These are phyloP conservation scores for Drosophila simulans DNA, from an alignment of 1,140 invertebrate species.

Conservation along the genomic window DNA sequence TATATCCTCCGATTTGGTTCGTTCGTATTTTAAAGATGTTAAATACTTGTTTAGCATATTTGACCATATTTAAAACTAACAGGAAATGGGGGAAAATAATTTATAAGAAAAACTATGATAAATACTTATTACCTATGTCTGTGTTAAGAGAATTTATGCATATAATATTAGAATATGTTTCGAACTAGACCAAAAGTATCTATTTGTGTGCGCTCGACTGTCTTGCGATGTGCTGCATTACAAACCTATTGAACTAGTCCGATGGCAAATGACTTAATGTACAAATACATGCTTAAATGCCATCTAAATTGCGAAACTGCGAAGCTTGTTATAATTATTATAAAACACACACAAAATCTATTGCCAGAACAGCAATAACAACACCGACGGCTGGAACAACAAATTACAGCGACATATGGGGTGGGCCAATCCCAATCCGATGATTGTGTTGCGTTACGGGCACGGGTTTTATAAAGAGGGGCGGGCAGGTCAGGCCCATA, in stretches of 20 bases:
- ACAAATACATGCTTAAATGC: constrained; percentile 25
- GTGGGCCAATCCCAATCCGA: constrained; percentile 47
- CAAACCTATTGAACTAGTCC: constrained; percentile 18
- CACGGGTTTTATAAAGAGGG: constrained; percentile 10
- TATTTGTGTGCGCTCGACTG: not conserved
- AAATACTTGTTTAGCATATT: too few relatives aligned
- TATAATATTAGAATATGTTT: too few relatives aligned
- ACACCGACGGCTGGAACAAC: constrained; percentile 26
- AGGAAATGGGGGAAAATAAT: too few relatives aligned
- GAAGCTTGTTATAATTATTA: constrained; percentile 74
- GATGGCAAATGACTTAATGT: constrained; percentile 30
- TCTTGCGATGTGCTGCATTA: constrained; percentile 6
- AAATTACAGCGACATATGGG: constrained; percentile 71
- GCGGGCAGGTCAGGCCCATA: constrained; percentile 66
- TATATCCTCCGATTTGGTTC: too few relatives aligned
- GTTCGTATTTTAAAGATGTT: too few relatives aligned
- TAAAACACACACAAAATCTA: constrained; percentile 58
- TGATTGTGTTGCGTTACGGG: constrained; percentile 52
- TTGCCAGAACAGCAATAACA: constrained; percentile 33
- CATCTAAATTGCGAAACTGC: constrained; percentile 57
- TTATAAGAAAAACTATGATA: too few relatives aligned
- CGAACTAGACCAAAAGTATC: not conserved
- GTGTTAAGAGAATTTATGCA: too few relatives aligned
- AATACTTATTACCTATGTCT: too few relatives aligned
- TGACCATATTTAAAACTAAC: too few relatives aligned